Conservation (phyloP, 2,113 vertebrate genomes). For the Melanostigma gelatinosum region DNA sequence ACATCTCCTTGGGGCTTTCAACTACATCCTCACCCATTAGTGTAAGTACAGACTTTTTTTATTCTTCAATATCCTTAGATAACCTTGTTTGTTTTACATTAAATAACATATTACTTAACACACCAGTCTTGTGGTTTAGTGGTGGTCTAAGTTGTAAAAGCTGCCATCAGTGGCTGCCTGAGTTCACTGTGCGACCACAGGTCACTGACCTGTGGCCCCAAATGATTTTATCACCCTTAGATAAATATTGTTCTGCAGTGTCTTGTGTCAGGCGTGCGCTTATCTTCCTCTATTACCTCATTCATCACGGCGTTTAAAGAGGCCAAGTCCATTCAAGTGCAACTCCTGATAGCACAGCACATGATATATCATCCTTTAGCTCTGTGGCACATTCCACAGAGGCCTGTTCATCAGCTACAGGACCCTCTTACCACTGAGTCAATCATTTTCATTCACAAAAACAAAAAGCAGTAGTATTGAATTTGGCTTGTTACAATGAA, state of each 20-base stretch:
- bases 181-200: slow-evolving; percentile 57
- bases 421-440: slow-evolving; percentile 27
- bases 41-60: slow-evolving; percentile 85
- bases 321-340: slow-evolving; percentile 73
- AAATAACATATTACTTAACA: slow-evolving; percentile 35
- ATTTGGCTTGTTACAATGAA: not conserved
- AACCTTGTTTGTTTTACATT: slow-evolving; percentile 16
- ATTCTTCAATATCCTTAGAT: not conserved
- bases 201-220: slow-evolving; percentile 75
- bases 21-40: slow-evolving; percentile 88
- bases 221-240: slow-evolving; percentile 81
- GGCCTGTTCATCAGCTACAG: slow-evolving; percentile 52
- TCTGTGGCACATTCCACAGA: slow-evolving; percentile 70
- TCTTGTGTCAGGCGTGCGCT: slow-evolving; percentile 76
- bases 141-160: slow-evolving; percentile 48
- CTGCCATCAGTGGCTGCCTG: slow-evolving; percentile 63
- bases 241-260: slow-evolving; percentile 83
- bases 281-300: slow-evolving; percentile 80
- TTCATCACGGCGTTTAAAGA: slow-evolving; percentile 81
- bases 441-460: slow-evolving; percentile 27
- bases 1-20: slow-evolving; percentile 94
- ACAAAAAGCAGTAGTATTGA: not conserved
- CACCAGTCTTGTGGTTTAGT: slow-evolving; percentile 17
- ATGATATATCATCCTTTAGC: slow-evolving; percentile 74
- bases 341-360: slow-evolving; percentile 70